Conservation (phyloP, 1,140 invertebrate genomes). For the Anoplolepis gracilipes region DNA sequence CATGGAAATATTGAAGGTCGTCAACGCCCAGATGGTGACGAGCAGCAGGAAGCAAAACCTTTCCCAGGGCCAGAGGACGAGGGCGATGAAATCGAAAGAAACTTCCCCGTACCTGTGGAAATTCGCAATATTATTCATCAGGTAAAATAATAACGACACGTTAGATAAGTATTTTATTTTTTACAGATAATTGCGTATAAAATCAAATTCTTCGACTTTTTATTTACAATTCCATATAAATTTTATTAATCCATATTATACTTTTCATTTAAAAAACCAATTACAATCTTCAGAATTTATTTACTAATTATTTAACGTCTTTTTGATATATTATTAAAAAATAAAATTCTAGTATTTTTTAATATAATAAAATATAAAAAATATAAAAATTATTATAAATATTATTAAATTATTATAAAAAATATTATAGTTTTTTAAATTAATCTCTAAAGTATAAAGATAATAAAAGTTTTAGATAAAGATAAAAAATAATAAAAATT, state of each 20-base stretch:
- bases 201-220: not conserved
- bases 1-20: slow-evolving; percentile 81
- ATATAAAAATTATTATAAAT: too few species aligned
- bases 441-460: too few species aligned
- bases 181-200: not conserved
- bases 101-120: slow-evolving; percentile 80
- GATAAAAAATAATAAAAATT: too few species aligned
- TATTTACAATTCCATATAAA: not conserved
- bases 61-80: slow-evolving; percentile 79
- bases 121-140: slow-evolving; percentile 82
- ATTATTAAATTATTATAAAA: too few species aligned
- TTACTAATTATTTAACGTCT: too few species aligned
- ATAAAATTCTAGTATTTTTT: too few species aligned
- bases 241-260: slow-evolving; percentile 84
- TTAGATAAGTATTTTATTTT: slow-evolving; percentile 78
- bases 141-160: slow-evolving; percentile 58
- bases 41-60: slow-evolving; percentile 79
- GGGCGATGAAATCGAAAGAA: slow-evolving; percentile 79
- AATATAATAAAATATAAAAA: too few species aligned
- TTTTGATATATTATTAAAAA: too few species aligned
- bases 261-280: not conserved
- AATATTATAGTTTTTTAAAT: too few species aligned
- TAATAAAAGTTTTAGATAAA: not conserved
- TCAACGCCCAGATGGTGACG: slow-evolving; percentile 75
- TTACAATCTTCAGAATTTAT: too few species aligned